Conservation (phyloP, 2,797 vertebrate species). For the Hippoglossus hippoglossus region DNA sequence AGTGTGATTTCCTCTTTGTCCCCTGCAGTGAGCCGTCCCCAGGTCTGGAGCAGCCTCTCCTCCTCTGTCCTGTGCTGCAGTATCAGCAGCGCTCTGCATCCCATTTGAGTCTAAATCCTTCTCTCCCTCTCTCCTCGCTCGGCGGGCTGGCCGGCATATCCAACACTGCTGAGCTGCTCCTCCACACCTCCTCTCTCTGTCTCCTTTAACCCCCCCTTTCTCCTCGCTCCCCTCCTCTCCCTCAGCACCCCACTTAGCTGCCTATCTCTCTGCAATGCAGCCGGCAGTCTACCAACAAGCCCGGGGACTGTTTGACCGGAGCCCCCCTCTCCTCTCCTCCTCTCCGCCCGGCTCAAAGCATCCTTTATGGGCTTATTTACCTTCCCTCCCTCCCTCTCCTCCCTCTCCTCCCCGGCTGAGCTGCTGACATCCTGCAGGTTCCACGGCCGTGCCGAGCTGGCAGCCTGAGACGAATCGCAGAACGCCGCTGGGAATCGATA, state of each 20-base stretch:
- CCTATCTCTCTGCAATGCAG: conserved; percentile 82
- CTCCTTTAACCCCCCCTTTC: conserved; percentile 8
- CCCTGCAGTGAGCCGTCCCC: conserved; percentile 5
- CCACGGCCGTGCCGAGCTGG: conserved; percentile 34
- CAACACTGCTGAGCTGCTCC: conserved; percentile 39
- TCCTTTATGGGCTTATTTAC: conserved; percentile 85
- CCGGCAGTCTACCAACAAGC: conserved; percentile 75
- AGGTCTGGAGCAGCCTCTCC: conserved; percentile 3
- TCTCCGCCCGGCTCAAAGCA: conserved; percentile 80
- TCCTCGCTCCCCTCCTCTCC: conserved; percentile 25
- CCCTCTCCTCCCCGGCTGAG: conserved; percentile 43
- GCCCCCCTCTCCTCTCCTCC: conserved; percentile 63
- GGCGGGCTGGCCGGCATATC: conserved; percentile 28
- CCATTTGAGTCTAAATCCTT: conserved; percentile 27
- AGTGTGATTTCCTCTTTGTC: conserved; percentile 8
- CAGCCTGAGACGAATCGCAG: conserved; percentile 60
- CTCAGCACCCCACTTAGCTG: conserved; percentile 51
- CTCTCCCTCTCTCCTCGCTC: conserved; percentile 32
- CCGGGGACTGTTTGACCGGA: conserved; percentile 72
- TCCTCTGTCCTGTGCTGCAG: conserved; percentile 57
- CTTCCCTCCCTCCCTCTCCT: conserved; percentile 59
- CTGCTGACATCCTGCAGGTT: conserved; percentile 77
- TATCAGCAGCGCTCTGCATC: conserved; percentile 56
- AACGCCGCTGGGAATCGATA: conserved; percentile 58
- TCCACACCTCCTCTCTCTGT: conserved; percentile 45